phyloP scores from a whole-genome alignment of 2,113 vertebrate genomes.

The Dasyprocta punctata region DNA sequence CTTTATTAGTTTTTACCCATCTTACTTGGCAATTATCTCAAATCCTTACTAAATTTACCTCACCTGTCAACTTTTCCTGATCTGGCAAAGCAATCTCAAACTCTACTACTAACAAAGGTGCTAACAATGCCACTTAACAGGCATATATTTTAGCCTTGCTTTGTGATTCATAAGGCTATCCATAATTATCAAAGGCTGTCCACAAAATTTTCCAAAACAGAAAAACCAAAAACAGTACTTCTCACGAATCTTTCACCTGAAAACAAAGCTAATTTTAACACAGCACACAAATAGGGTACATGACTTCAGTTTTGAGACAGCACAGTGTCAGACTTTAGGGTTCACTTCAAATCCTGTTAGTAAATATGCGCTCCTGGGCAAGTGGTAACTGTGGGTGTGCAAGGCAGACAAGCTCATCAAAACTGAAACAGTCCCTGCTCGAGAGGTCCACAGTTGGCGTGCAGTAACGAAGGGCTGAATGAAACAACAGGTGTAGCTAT shows the following conservation, averaged over 20 bases:
- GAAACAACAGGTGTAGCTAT: not conserved
- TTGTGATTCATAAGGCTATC: slow-evolving; percentile 26
- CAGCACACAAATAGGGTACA: not conserved
- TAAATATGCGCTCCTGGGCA: not conserved
- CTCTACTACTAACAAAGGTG: not conserved
- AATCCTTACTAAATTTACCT: slow-evolving; percentile 19
- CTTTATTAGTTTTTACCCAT: not conserved
- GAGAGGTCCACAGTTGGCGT: not conserved
- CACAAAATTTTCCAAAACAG: not conserved
- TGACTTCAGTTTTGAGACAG: not conserved
- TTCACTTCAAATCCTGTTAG: not conserved
- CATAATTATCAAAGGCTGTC: not conserved
- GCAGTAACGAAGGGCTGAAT: not conserved
- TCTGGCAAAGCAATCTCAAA: not conserved
- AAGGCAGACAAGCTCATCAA: not conserved
- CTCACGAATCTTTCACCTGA: not conserved
- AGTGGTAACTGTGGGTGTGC: not conserved
- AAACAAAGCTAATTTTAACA: slow-evolving; percentile 2
- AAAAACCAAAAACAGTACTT: not conserved
- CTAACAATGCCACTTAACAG: not conserved
- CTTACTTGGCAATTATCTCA: not conserved
- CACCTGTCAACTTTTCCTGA: slow-evolving; percentile 12
- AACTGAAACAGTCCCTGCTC: not conserved
- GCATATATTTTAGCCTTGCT: not conserved
- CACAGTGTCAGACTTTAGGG: not conserved